Base-by-base conservation (phyloP, 1,140 invertebrate species). In the Coenobita brevimanus region DNA sequence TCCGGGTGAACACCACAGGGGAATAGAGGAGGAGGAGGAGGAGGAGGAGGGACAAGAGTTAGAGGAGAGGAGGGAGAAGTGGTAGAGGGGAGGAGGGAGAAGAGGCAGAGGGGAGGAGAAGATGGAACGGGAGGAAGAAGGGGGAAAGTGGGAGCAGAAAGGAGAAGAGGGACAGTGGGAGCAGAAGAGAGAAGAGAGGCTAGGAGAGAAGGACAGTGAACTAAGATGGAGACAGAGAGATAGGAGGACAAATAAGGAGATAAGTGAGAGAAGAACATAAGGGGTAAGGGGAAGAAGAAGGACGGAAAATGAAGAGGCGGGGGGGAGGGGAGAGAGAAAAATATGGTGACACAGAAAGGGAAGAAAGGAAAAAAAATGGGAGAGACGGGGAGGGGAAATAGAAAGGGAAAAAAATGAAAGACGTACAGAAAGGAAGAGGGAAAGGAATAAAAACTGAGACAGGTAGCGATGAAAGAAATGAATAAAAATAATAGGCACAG, bases 51-150 rank as follows among this genome's bases (percentile, higher is more conserved):
- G 36, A 33, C 27, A 33, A 67, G 62, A 67, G 62, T 30, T 24
- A 67, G 62, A 67, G 62, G 36, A 33, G 36, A 33, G 36, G 62
- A 67, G 62, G 36, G 62, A 67, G 62, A 67, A 33, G 36, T 24
- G 36, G 62, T 30, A 33, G 36, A 33, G 36, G 62, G 36, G 62
- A 67, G 62, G 36, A 33, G 36, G 62, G 36, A 33, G 36, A 33
- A 67, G 62, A 67, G 62, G 30, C n/a, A 64, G 62, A 64, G 62
- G 30, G 62, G 30, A 30, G 30, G 62, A 64, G 62, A 64, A 30
- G 30, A 30, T 24, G 62, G 30, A 30, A 64, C n/a, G 30, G 62
- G 30, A 30, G 30, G n/a, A n/a, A n/a, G n/a, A n/a, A n/a, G n/a
- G n/a, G n/a, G n/a, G n/a, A n/a, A n/a, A n/a, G n/a, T n/a, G n/a